These are phyloP conservation scores for Desmophyllum pertusum DNA, from an alignment of 92 coral and sea anemone genomes.

Conservation along the genomic window DNA sequence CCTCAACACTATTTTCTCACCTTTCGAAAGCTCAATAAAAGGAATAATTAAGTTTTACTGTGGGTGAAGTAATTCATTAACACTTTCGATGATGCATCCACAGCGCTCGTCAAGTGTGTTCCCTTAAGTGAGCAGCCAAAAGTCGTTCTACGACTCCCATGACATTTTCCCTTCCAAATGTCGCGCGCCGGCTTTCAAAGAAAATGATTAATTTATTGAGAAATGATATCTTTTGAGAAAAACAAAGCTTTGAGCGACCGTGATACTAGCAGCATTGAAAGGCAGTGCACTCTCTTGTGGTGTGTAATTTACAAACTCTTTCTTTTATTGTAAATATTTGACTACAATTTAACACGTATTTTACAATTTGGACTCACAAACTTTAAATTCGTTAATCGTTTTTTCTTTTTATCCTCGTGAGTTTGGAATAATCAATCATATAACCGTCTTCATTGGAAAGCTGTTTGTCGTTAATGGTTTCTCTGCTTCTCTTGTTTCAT, in stretches of 20 bases:
- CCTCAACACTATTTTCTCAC: conserved; percentile 51
- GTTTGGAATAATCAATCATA: conserved; percentile 21
- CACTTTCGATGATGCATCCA: conserved; percentile 64
- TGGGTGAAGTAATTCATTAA: conserved; percentile 69
- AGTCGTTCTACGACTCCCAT: not conserved
- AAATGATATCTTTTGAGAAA: conserved; percentile 29
- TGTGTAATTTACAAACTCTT: conserved; percentile 34
- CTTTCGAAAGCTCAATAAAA: conserved; percentile 55
- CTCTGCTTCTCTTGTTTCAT: not conserved
- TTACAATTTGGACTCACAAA: conserved; percentile 43
- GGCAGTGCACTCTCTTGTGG: conserved; percentile 5
- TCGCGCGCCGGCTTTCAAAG: not conserved
- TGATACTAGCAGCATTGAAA: conserved; percentile 29
- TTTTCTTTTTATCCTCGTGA: not conserved
- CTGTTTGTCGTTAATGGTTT: not conserved
- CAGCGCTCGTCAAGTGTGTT: not conserved
- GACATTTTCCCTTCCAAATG: not conserved
- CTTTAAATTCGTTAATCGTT: conserved; percentile 16
- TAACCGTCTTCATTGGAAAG: not conserved
- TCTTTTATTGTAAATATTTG: conserved; percentile 56
- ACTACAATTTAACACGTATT: conserved; percentile 52
- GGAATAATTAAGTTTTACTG: conserved; percentile 71
- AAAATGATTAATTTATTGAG: not conserved
- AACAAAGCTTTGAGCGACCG: conserved; percentile 25
- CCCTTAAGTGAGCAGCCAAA: conserved; percentile 6